Conservation (phyloP, 2,113 vertebrate species). For the Orycteropus afer region DNA sequence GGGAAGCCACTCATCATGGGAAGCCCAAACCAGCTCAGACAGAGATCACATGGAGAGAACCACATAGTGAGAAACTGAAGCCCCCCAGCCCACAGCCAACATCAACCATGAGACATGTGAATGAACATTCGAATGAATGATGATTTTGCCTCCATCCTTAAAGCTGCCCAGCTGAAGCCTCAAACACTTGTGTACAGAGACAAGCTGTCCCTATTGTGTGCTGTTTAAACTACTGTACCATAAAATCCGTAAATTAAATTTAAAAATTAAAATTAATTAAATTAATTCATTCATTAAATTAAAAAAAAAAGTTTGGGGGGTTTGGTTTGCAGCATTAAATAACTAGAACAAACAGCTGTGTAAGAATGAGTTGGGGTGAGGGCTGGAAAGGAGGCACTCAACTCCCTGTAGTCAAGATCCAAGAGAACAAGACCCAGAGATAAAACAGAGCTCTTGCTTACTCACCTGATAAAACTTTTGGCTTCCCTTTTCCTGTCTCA, state of each 20-base stretch:
- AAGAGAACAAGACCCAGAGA: background rate
- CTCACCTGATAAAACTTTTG: background rate
- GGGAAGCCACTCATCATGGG: background rate
- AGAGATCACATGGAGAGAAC: background rate
- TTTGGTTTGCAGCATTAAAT: background rate
- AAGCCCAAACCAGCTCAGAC: background rate
- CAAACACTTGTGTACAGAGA: background rate
- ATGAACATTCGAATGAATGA: too few relatives aligned
- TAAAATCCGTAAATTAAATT: background rate
- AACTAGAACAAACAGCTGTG: background rate
- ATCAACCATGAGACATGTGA: background rate
- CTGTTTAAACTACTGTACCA: background rate
- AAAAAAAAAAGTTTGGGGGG: too few relatives aligned
- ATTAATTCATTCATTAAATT: too few relatives aligned
- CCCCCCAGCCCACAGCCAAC: background rate
- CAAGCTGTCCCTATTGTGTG: background rate
- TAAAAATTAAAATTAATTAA: too few relatives aligned
- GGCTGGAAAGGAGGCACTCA: background rate
- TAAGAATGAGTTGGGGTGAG: background rate
- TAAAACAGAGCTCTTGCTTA: background rate
- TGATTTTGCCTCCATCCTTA: background rate
- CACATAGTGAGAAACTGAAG: background rate
- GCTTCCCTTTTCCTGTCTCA: background rate
- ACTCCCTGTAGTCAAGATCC: background rate
- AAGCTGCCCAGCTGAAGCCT: background rate